These are phyloP conservation scores for Monochamus alternatus DNA, from an alignment of 2,888 invertebrate genomes.

Conservation along the genomic window DNA sequence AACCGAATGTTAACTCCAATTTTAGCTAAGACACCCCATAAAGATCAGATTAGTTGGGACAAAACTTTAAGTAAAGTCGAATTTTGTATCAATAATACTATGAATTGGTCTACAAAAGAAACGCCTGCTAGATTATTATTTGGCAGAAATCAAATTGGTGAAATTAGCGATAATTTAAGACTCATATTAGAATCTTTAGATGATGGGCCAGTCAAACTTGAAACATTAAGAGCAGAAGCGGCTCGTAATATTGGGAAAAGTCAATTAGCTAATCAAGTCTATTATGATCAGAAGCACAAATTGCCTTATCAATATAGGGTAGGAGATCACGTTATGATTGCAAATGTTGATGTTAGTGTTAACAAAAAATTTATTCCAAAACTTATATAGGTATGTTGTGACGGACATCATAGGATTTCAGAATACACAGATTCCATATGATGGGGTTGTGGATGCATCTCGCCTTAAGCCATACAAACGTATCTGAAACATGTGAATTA, in stretches of 20 bases:
- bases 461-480: not conserved
- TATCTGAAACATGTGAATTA: no score
- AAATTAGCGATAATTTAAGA: no score
- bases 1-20: no score
- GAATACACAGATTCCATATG: not conserved
- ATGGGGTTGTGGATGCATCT: not conserved
- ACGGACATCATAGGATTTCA: no score
- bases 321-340: not conserved
- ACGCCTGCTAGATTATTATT: slow-evolving; percentile 58
- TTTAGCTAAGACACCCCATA: no score
- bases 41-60: not conserved
- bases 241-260: not conserved
- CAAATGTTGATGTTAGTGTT: not conserved
- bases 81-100: slow-evolving; percentile 53
- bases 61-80: slow-evolving; percentile 43
- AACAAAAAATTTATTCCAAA: slow-evolving; percentile 5
- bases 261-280: not conserved
- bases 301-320: not conserved
- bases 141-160: slow-evolving; percentile 45
- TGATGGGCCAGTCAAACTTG: not conserved
- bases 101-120: slow-evolving; percentile 56
- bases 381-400: not conserved
- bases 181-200: not conserved
- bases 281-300: no score
- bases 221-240: not conserved